Percentiles rank a stretch among this genome's conserved stretches.
Conservation (phyloP, 2,797 vertebrate species). For the Gallinago solitaria region DNA sequence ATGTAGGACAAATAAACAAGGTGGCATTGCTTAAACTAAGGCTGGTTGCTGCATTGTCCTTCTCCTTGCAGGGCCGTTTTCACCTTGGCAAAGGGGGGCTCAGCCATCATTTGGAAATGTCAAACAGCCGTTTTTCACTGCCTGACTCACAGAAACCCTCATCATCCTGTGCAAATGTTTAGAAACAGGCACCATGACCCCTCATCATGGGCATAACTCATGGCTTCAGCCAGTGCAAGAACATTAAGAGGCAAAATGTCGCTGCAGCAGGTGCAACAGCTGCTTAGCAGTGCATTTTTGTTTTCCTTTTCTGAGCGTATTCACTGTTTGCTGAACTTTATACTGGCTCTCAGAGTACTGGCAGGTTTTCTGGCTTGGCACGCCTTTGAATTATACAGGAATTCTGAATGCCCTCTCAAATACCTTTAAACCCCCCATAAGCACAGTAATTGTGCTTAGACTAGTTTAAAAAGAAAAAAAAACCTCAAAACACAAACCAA, state of each 20-base stretch:
- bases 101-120: neutral
- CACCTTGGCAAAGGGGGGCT: neutral
- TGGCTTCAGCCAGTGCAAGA: neutral
- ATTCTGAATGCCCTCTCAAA: neutral
- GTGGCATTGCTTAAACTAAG: neutral
- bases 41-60: neutral
- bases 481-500: neutral
- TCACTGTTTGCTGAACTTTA: neutral
- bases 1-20: neutral
- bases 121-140: neutral
- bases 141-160: neutral
- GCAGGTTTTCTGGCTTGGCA: neutral
- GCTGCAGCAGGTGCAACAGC: neutral
- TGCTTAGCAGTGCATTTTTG: neutral
- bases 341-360: neutral
- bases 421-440: neutral
- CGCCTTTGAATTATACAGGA: neutral
- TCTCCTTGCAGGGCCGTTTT: neutral
- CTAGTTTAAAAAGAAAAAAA: neutral
- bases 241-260: neutral
- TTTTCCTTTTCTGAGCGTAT: neutral
- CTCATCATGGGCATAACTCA: neutral
- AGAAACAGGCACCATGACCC: neutral
- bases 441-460: neutral
- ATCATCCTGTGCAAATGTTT: neutral